Evolutionary conservation across 2,888 invertebrate genomes (phyloP), one percentile per base, ranked within the genome.

Genomic region (Hirudinaria manillensis): DNA sequence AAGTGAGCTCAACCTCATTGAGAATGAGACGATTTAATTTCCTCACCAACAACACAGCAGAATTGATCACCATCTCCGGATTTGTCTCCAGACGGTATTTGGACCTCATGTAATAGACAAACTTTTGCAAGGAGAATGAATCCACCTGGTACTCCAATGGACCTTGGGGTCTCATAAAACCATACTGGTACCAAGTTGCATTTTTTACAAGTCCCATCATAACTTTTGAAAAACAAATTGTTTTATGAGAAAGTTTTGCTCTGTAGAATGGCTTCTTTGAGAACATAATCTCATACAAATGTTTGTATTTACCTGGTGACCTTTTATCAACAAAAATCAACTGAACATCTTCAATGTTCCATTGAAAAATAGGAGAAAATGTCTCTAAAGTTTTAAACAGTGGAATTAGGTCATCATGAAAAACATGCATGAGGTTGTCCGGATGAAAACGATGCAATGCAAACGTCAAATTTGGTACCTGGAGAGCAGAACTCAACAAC

Each of bases 361-460:
- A 27, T 45, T 45, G 45, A 24, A 61, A 61, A 61, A 61, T 1
- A 61, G 61, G 61, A 29, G 80, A 81, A 16, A 85, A 77, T 53
- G 82, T 79, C 34, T 82, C 79, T 70, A 83, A 81, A 7, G 86
- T 86, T 55, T 81, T 77, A 80, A 81, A 85, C 21, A 87, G 76
- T 2, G 88, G 87, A 24, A 88, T 77, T 2, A 88, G 80, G 79
- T 88, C 88, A 81, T 88, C 88, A 81, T 88, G 88, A 61, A 88
- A 80, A 13, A 86, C 85, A 82, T 88, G 88, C 87, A 88, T 87
- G n/a, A 88, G 80, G 80, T 88, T 88, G 78, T 87, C 87, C 2
- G 87, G 85, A 78, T 87, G 86, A 79, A 88, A 88, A 16, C 87
- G 81, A 70, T 81, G 82, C 29, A 87, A 79, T 4, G 86, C 77